Evolutionary conservation across 2,888 invertebrate genomes (phyloP).

Genomic region (Drosophila seclusa): DNA sequence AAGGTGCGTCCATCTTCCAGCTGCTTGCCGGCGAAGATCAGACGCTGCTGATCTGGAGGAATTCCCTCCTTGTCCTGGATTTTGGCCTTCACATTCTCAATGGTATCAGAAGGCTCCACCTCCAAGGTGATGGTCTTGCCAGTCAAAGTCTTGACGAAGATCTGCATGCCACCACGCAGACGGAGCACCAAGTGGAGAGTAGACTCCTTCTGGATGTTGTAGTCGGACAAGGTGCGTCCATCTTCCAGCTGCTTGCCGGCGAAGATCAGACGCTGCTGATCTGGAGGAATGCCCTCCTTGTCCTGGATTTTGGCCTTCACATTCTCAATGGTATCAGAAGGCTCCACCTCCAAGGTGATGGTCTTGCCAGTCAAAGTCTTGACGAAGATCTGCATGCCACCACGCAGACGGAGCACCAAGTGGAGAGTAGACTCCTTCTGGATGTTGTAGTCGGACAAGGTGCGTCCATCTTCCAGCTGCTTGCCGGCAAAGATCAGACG

Average conservation of each 20-base stretch:
- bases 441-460: conserved; percentile 44
- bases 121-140: conserved; percentile 54
- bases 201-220: conserved; percentile 45
- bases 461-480: conserved; percentile 47
- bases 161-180: conserved; percentile 50
- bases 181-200: conserved; percentile 40
- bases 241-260: conserved; percentile 45
- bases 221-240: conserved; percentile 39
- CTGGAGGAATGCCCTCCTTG: conserved; percentile 50
- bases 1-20: conserved; percentile 34
- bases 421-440: conserved; percentile 46
- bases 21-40: conserved; percentile 38
- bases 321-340: conserved; percentile 44
- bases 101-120: conserved; percentile 47
- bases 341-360: conserved; percentile 49
- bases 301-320: conserved; percentile 45
- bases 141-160: conserved; percentile 52
- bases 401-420: conserved; percentile 46
- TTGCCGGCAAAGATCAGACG: conserved; percentile 51
- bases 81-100: conserved; percentile 53
- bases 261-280: conserved; percentile 51
- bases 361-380: conserved; percentile 49
- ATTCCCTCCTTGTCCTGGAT: conserved; percentile 54
- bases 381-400: conserved; percentile 46
- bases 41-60: conserved; percentile 44